These are phyloP conservation scores for Sarcoramphus papa DNA, from an alignment of 2,797 vertebrate genomes.

Conservation along the genomic window DNA sequence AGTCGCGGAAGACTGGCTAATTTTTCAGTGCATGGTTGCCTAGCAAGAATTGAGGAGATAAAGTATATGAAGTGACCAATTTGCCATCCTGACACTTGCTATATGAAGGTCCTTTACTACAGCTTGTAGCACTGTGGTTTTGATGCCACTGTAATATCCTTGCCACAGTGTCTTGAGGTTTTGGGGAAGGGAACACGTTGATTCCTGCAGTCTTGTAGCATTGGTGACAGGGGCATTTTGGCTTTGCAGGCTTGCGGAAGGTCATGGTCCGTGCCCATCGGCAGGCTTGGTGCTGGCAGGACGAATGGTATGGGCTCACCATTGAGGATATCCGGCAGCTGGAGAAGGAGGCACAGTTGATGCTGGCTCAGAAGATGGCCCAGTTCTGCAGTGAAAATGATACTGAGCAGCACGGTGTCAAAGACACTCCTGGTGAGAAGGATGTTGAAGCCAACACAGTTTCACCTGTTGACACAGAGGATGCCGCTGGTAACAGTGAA, in stretches of 20 bases:
- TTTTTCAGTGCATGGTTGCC: background rate
- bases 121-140: background rate
- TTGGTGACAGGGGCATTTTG: background rate
- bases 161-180: background rate
- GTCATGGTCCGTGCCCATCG: constrained; percentile 97
- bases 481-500: constrained; percentile 68
- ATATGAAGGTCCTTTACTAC: background rate
- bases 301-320: constrained; percentile 95
- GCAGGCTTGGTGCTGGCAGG: constrained; percentile 99
- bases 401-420: constrained; percentile 70
- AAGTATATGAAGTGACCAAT: fast-evolving
- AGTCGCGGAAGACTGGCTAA: background rate
- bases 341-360: constrained; percentile 93
- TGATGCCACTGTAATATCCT: background rate
- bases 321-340: constrained; percentile 94
- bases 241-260: constrained; percentile 85
- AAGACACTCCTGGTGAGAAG: constrained; percentile 72
- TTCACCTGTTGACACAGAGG: constrained; percentile 75
- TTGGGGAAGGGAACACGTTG: fast-evolving
- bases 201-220: background rate
- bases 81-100: background rate
- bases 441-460: constrained; percentile 64
- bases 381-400: constrained; percentile 86
- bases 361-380: constrained; percentile 95
- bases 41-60: background rate